Base-by-base conservation (phyloP, 1,140 invertebrate species). In the Diploscapter pachys region DNA sequence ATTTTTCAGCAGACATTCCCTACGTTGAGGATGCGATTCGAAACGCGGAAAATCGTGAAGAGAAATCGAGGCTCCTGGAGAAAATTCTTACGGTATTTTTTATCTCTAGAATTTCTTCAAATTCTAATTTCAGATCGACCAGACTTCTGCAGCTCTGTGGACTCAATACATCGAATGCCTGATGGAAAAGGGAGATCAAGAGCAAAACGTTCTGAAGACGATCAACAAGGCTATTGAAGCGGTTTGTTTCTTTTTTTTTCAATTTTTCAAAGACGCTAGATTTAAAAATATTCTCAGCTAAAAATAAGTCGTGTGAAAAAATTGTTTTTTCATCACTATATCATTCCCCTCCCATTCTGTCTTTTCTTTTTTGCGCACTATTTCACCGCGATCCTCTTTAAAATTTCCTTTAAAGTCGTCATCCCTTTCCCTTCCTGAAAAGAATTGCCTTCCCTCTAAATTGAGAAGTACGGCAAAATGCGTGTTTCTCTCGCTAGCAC, bases 41-140 rank as follows among this genome's bases (percentile, higher is more conserved):
- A n/a, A 55, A 68, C 8, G 57, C 31, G 57, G 66, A 55, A n/a
- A 9, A 5, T 9, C 48, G 56, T 5, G 66, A 55, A 53, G 66
- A 68, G 5, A 68, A 68, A 48, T 55, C 5, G 6, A 52, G 11
- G 48, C 66, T 68, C 0, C 66, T 68, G 6, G 48, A 68, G n/a
- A 51, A 68, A 68, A 55, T 55, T 9, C 8, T 68, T 31, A 59
- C 9, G 57, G 57, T 59, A 31, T 31, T 31, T 31, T 31, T 31
- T 31, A 31, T 31, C 31, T 31, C 31, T 31, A 31, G 31, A 31
- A 31, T 31, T 31, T 31, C 31, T 31, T 31, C 31, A 31, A 31
- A 31, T 31, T 31, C 31, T 31, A 31, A 31, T 31, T 31, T 31
- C 31, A 31, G 31, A 31, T 31, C 31, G 31, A 31, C 31, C 31